phyloP scores from a whole-genome alignment of 1,140 invertebrate species.

The Andrena cerasifolii region DNA sequence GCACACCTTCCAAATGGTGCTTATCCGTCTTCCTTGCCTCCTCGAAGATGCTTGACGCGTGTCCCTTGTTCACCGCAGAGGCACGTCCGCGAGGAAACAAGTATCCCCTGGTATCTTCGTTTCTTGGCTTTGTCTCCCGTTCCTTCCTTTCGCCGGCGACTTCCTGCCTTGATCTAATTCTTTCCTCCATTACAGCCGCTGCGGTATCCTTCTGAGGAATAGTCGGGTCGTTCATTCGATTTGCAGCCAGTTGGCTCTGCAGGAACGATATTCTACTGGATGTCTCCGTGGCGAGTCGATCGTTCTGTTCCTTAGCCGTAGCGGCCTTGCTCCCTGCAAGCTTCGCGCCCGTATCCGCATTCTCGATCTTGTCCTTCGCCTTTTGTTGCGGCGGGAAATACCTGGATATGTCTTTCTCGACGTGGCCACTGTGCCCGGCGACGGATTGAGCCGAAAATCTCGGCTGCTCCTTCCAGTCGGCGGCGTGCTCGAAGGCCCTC shows the following conservation, averaged over 20 bases:
- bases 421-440: constrained; percentile 29
- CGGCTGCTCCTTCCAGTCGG: constrained; percentile 44
- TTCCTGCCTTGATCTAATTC: constrained; percentile 34
- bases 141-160: constrained; percentile 19
- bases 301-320: constrained; percentile 52
- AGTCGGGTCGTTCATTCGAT: constrained; percentile 47
- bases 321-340: not conserved
- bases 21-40: constrained; percentile 5
- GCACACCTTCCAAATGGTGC: constrained; percentile 34
- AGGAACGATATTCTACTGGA: constrained; percentile 60
- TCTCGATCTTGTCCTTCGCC: constrained; percentile 26
- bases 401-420: constrained; percentile 69
- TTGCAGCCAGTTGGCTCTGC: constrained; percentile 62
- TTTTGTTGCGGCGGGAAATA: constrained; percentile 68
- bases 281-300: constrained; percentile 48
- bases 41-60: not conserved
- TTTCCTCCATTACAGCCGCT: constrained; percentile 19
- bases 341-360: not conserved
- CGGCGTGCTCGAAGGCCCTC: constrained; percentile 34
- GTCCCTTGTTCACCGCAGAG: constrained; percentile 1
- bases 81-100: constrained; percentile 33
- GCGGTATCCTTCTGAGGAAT: constrained; percentile 2
- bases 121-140: constrained; percentile 23
- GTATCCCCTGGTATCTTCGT: constrained; percentile 35
- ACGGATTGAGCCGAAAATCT: constrained; percentile 51